These are phyloP conservation scores for Andrena minutula DNA, from an alignment of 2,888 invertebrate species.

Conservation along the genomic window DNA sequence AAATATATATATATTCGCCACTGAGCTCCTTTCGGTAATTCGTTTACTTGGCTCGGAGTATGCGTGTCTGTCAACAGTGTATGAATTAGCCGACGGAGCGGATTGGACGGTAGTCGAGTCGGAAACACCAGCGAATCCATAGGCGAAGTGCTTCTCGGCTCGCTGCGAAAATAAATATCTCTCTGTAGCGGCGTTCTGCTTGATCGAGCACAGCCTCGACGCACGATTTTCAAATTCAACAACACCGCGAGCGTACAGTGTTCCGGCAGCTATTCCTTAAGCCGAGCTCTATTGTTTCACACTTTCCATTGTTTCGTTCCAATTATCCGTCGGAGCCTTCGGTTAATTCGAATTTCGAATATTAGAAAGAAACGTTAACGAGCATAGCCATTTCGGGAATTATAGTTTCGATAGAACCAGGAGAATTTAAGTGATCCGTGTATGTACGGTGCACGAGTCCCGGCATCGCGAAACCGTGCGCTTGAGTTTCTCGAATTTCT, in stretches of 20 bases:
- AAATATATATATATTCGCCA: constrained; percentile 34
- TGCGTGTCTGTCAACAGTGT: constrained; percentile 42
- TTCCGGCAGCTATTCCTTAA: constrained; percentile 19
- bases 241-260: constrained; percentile 30
- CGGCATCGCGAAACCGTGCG: constrained; percentile 46
- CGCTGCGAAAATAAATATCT: constrained; percentile 23
- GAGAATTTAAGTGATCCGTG: neutral
- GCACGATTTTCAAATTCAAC: constrained; percentile 33
- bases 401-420: constrained; percentile 6
- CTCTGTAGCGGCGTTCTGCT: neutral
- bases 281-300: constrained; percentile 20
- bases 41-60: constrained; percentile 45
- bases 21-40: constrained; percentile 41
- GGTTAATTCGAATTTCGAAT: constrained; percentile 6
- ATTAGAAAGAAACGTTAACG: constrained; percentile 13
- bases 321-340: constrained; percentile 18
- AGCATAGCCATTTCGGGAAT: neutral
- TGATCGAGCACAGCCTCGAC: constrained; percentile 6
- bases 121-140: neutral
- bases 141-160: constrained; percentile 4
- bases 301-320: constrained; percentile 29
- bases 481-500: constrained; percentile 40
- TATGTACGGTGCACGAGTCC: constrained; percentile 27
- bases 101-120: constrained; percentile 9
- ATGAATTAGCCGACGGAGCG: constrained; percentile 18